Conservation (phyloP, 35 echinoderm and acorn worm species). For the Holothuria glaberrima region DNA sequence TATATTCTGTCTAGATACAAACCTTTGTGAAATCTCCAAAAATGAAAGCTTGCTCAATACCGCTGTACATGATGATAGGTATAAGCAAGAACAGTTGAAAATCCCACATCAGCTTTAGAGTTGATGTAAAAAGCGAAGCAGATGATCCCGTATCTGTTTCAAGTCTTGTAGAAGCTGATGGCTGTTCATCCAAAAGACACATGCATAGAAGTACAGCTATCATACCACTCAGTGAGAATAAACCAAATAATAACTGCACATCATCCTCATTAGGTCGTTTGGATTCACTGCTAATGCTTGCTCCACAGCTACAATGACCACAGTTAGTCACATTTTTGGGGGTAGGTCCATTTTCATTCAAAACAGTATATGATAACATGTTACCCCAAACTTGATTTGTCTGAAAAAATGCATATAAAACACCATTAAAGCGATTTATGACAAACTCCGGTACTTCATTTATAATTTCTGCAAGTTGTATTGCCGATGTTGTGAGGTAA, state of each 20-base stretch:
- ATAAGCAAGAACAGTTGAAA: constrained; percentile 47
- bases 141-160: neutral
- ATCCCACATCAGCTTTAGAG: constrained; percentile 24
- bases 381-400: constrained; percentile 83
- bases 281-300: neutral
- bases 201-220: constrained; percentile 34
- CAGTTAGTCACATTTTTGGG: constrained; percentile 7
- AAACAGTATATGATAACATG: constrained; percentile 39
- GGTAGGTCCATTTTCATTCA: neutral
- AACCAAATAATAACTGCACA: constrained; percentile 33
- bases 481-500: constrained; percentile 90
- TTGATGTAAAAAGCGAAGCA: constrained; percentile 19
- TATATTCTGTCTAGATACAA: too few relatives aligned
- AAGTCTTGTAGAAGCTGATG: neutral
- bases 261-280: neutral
- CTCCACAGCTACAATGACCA: constrained; percentile 23
- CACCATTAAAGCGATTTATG: constrained; percentile 94
- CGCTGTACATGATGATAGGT: constrained; percentile 67
- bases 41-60: constrained; percentile 65
- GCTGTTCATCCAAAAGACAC: constrained; percentile 59
- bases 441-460: constrained; percentile 82
- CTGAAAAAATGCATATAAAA: constrained; percentile 91
- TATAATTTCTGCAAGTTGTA: constrained; percentile 69
- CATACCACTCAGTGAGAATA: constrained; percentile 52
- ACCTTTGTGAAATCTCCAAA: constrained; percentile 82